Evolutionary conservation across 1,140 invertebrate genomes (phyloP), one percentile per base, ranked within the genome.

Genomic region (Magallana angulata): DNA sequence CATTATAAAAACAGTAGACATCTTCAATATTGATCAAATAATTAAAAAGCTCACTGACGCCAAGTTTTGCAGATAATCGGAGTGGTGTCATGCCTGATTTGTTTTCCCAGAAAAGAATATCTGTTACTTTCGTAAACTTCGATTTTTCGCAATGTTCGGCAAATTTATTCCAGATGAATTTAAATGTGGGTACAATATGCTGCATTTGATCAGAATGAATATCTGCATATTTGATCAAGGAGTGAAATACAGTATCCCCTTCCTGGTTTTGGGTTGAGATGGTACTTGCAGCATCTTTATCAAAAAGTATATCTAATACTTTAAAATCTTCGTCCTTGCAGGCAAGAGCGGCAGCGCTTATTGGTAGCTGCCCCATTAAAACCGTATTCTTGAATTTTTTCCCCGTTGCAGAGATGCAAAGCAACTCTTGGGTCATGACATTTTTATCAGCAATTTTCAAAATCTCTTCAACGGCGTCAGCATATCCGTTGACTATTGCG

Each of bases 201-300:
- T 82, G 71, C 3, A 58, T 64, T 85, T 90, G 90, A 24, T 92
- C 88, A 12, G 91, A 90, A 81, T 91, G 87, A n/a, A 90, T 64
- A 58, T 86, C 81, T 6, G 90, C 86, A 59, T 89, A 92, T 83
- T 88, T 89, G n/a, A 92, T 87, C 4, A 92, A 59, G 9, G 91
- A 91, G 81, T 92, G 91, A 62, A 91, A 90, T 1, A 91, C 89
- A 5, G 90, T 92, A 81, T 92, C 91, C 7, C 90, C 91, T 8
- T 59, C n/a, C 11, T 48, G 84, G 83, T 92, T 92, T 36, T 36
- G 36, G 36, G 1, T 36, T 36, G 36, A 36, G 1, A 36, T 36
- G 36, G 36, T 36, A 36, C 36, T 1, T 36, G 36, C 0, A 36
- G 36, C 36, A 36, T 36, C 36, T 0, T 36, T 4, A 0, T 4